phyloP scores from a whole-genome alignment of 2,113 vertebrate species.

The Amblyornis subalaris region DNA sequence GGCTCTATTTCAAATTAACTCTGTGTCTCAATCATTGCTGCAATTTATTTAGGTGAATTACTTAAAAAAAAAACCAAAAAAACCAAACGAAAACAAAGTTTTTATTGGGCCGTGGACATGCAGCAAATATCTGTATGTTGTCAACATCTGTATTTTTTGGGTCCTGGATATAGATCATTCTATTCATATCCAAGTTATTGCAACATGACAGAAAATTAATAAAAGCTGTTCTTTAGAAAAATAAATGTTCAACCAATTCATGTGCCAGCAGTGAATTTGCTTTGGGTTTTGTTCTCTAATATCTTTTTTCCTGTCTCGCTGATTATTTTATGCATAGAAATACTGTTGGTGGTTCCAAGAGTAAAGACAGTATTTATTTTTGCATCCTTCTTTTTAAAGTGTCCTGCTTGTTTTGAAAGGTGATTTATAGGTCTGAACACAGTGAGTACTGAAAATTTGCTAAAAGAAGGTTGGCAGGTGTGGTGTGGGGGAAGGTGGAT shows the following conservation, averaged over 20 bases:
- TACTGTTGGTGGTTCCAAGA: background rate
- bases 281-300: conserved; percentile 12
- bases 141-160: background rate
- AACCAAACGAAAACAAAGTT: background rate
- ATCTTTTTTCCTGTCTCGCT: background rate
- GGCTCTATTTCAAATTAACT: background rate
- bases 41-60: background rate
- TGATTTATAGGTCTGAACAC: background rate
- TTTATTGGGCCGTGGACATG: background rate
- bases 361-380: background rate
- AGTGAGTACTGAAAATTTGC: background rate
- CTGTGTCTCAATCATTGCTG: background rate
- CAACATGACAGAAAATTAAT: conserved; percentile 44
- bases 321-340: conserved; percentile 7
- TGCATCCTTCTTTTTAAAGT: background rate
- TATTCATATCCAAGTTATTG: conserved; percentile 38
- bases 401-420: background rate
- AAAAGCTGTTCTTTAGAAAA: conserved; percentile 38
- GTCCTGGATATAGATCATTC: background rate
- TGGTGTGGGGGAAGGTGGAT: background rate
- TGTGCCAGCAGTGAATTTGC: background rate
- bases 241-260: background rate
- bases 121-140: background rate
- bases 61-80: background rate
- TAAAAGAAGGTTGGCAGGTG: background rate